Base-by-base conservation (phyloP, 2,888 invertebrate species). In the Agrotis puta region DNA sequence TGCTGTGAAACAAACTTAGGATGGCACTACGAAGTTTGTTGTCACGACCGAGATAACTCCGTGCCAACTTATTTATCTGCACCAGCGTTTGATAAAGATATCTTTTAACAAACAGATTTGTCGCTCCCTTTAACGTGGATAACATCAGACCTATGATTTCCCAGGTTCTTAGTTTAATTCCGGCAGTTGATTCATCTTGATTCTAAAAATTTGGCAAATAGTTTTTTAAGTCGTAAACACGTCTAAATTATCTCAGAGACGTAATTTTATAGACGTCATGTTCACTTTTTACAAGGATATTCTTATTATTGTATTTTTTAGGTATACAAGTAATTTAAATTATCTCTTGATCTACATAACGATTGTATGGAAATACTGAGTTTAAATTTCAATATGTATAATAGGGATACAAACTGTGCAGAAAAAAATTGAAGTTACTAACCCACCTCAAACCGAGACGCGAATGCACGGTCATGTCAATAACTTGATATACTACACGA, bases 11-110 rank as follows among this genome's bases (percentile, higher is more conserved):
- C 80, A 70, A 82, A 83, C 72, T 83, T 74, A 45, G 74, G 68
- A 74, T 63, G 73, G 71, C 67, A 22, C 43, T 56, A 24, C 50
- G n/a, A 89, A 90, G 86, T 89, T 89, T 83, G 83, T 79, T 82
- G 78, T 84, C 80, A 75, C 84, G 64, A 61, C 61, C 74, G 72
- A 79, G 81, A 82, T 78, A 89, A 84, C 84, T 88, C 85, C 61
- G 78, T 74, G 74, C 77, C 80, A 87, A 87, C 83, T 87, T 87
- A 79, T 82, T 77, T 84, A 76, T 79, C 79, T 72, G 68, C 64
- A 73, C 66, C 70, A 73, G 61, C 73, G 70, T 78, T 80, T 85
- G 81, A 83, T 83, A 81, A 77, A 84, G 82, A 84, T 81, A 79
- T 74, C 57, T 72, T 77, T 64, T 72, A 79, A 64, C 78, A 73